phyloP scores from a whole-genome alignment of 1,140 invertebrate species.

The Monomorium pharaonis region DNA sequence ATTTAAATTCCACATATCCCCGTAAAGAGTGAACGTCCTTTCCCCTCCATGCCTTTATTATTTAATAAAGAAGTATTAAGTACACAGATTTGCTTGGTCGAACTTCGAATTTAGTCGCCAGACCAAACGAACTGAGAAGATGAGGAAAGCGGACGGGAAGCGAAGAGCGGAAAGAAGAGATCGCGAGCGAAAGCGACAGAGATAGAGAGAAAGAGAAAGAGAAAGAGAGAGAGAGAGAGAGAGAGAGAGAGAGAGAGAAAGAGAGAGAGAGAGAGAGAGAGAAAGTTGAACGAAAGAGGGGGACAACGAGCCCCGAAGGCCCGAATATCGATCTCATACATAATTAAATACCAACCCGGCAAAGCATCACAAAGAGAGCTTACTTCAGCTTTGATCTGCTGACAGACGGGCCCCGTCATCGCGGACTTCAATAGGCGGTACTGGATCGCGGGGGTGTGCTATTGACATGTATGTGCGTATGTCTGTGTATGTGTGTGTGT shows the following conservation, averaged over 20 bases:
- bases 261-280: slow-evolving; percentile 25
- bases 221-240: background rate
- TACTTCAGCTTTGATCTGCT: slow-evolving; percentile 84
- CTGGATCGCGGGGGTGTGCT: slow-evolving; percentile 74
- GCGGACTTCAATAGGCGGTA: slow-evolving; percentile 82
- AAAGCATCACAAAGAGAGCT: slow-evolving; percentile 85
- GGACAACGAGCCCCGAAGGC: slow-evolving; percentile 77
- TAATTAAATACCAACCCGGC: slow-evolving; percentile 84
- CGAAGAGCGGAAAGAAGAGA: slow-evolving; percentile 44
- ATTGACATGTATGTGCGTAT: slow-evolving; percentile 62
- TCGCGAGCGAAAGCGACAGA: background rate
- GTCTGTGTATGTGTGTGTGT: background rate
- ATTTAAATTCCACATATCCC: background rate
- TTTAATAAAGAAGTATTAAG: slow-evolving; percentile 26
- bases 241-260: background rate
- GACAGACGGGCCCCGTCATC: slow-evolving; percentile 85
- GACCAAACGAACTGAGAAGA: slow-evolving; percentile 50
- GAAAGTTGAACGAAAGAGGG: slow-evolving; percentile 46
- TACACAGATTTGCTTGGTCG: slow-evolving; percentile 33
- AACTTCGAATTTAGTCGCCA: slow-evolving; percentile 52
- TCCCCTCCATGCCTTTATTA: background rate
- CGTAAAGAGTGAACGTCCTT: background rate
- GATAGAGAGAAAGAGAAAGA: background rate
- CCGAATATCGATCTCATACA: slow-evolving; percentile 84
- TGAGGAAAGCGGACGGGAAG: slow-evolving; percentile 15